Percentiles rank a stretch among this genome's conserved stretches.
Conservation (phyloP, 2,888 invertebrate genomes). For the Agrochola litura region DNA sequence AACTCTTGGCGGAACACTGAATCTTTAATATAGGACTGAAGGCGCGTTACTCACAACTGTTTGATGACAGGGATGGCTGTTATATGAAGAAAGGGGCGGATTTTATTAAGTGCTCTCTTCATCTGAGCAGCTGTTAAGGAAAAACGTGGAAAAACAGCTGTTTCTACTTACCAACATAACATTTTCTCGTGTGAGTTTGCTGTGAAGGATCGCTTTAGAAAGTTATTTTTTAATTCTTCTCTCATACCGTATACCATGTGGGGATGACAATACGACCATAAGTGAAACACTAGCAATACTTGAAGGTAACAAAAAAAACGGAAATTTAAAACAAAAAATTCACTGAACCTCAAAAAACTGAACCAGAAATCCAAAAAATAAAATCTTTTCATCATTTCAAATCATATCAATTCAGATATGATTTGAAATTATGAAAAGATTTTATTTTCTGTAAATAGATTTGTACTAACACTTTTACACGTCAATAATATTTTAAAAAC, state of each 20-base stretch:
- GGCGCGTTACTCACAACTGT: conserved; percentile 16
- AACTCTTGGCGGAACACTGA: conserved; percentile 19
- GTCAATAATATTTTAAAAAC: too few relatives aligned
- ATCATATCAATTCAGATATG: too few relatives aligned
- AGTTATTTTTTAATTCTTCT: neutral
- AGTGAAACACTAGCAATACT: neutral
- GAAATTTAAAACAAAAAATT: too few relatives aligned
- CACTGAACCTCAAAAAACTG: too few relatives aligned
- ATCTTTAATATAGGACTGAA: conserved; percentile 32
- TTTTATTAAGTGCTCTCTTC: conserved; percentile 34
- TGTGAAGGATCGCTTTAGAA: conserved; percentile 11
- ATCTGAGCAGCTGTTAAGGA: conserved; percentile 10
- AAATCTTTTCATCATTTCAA: too few relatives aligned
- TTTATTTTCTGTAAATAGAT: too few relatives aligned
- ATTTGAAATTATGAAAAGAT: too few relatives aligned
- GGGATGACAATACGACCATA: neutral
- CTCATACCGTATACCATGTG: neutral
- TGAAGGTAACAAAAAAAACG: too few relatives aligned
- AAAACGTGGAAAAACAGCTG: conserved; percentile 9
- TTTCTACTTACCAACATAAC: conserved; percentile 4
- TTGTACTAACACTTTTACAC: too few relatives aligned
- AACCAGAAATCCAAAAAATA: too few relatives aligned
- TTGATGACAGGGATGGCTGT: conserved; percentile 12
- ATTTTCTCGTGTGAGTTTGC: conserved; percentile 2
- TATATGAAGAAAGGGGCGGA: conserved; percentile 24